These are phyloP conservation scores for Eublepharis macularius DNA, from an alignment of 2,113 vertebrate genomes.

Conservation along the genomic window DNA sequence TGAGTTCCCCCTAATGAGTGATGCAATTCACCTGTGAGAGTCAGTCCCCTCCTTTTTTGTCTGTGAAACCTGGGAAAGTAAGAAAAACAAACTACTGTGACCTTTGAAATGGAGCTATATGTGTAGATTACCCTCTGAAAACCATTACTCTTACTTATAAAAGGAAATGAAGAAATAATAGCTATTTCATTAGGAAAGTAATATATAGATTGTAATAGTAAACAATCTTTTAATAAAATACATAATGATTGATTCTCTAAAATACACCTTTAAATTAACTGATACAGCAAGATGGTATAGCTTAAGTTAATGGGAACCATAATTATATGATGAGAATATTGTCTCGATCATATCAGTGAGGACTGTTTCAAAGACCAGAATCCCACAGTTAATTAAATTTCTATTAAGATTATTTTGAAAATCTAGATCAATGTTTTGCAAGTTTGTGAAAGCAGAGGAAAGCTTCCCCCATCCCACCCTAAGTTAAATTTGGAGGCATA, in stretches of 20 bases:
- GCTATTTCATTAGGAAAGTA: background rate
- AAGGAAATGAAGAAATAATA: background rate
- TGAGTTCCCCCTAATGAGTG: no score
- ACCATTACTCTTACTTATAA: background rate
- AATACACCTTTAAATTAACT: background rate
- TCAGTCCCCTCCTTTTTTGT: no score
- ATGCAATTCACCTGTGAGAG: no score
- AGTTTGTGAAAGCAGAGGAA: background rate
- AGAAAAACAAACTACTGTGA: no score
- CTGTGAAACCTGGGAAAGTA: no score
- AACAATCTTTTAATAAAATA: background rate
- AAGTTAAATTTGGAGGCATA: background rate
- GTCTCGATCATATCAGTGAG: no score
- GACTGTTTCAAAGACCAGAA: background rate
- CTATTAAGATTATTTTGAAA: background rate
- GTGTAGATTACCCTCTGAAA: background rate
- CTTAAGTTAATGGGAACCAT: background rate
- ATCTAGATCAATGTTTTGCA: background rate
- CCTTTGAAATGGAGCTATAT: background rate
- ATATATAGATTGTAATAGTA: background rate
- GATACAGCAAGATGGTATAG: background rate
- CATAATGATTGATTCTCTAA: background rate
- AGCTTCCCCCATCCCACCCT: background rate
- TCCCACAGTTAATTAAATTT: background rate
- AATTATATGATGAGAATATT: background rate